A percentile compares a stretch with the other conserved stretches of the same genome.
Conservation (phyloP, 2,797 vertebrate genomes). For the Darevskia mixta region DNA sequence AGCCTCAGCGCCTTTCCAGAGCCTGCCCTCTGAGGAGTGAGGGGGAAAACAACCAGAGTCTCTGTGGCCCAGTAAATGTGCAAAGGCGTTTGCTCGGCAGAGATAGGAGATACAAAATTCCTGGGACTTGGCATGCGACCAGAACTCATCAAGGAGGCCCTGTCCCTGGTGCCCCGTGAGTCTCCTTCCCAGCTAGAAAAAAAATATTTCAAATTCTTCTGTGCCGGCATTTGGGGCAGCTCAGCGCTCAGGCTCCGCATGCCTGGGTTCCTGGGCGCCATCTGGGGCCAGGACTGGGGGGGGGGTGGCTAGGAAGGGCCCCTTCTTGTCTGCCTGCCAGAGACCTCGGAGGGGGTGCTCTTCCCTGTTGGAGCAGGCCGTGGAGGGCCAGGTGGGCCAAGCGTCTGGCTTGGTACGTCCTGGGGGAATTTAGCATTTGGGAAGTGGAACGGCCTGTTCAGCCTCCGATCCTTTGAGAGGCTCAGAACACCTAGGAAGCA, state of each 20-base stretch:
- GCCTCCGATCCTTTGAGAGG: neutral
- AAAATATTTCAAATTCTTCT: neutral
- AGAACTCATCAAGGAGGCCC: neutral
- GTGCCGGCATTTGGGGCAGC: neutral
- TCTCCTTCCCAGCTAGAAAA: neutral
- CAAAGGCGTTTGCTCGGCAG: too few species aligned
- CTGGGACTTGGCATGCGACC: neutral
- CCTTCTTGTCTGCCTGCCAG: neutral
- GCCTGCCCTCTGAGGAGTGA: too few species aligned
- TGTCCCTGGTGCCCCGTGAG: fast-evolving
- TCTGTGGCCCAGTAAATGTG: neutral
- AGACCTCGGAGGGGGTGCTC: neutral
- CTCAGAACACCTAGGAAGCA: too few species aligned
- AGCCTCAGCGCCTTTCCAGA: neutral
- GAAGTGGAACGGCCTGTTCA: neutral
- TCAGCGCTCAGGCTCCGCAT: too few species aligned
- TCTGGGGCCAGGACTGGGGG: neutral
- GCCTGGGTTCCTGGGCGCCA: neutral
- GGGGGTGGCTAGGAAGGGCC: fast-evolving
- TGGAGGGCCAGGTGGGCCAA: neutral
- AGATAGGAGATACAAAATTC: neutral
- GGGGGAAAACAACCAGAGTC: fast-evolving
- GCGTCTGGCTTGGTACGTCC: neutral
- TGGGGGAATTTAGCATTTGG: fast-evolving
- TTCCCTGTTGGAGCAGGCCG: neutral